phyloP scores from a whole-genome alignment of 2,888 invertebrate genomes.

The Sarcophaga caerulescens region DNA sequence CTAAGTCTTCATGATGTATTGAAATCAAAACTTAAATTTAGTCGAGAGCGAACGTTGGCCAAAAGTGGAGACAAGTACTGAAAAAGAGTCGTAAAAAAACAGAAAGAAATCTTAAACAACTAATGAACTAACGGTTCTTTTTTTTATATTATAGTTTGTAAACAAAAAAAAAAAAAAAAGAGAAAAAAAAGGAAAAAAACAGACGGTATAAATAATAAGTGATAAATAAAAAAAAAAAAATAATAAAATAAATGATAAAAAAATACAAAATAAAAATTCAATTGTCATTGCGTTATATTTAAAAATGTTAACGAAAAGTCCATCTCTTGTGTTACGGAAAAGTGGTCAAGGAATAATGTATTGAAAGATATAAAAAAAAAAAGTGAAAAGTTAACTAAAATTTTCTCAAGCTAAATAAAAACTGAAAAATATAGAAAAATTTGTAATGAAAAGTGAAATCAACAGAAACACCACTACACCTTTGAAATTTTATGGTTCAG shows the following conservation, averaged over 20 bases:
- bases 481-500: too few relatives aligned
- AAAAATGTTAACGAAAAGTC: background rate
- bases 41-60: slow-evolving; percentile 64
- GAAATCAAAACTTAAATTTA: slow-evolving; percentile 63
- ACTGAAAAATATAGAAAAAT: slow-evolving; percentile 2
- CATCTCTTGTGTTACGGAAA: background rate
- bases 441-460: too few relatives aligned
- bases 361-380: slow-evolving; percentile 12
- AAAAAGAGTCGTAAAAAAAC: background rate
- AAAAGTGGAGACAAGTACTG: slow-evolving; percentile 40
- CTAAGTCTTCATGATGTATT: slow-evolving; percentile 65
- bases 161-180: background rate
- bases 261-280: background rate
- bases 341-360: slow-evolving; percentile 25
- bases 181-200: too few relatives aligned
- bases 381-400: background rate
- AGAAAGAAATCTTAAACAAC: slow-evolving; percentile 17
- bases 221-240: background rate
- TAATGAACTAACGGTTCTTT: slow-evolving; percentile 59
- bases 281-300: background rate
- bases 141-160: background rate
- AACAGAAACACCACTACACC: too few relatives aligned
- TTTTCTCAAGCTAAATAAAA: background rate
- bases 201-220: background rate
- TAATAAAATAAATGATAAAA: too few relatives aligned